These are phyloP conservation scores for Hylia prasina DNA, from an alignment of 2,113 vertebrate genomes.

Conservation along the genomic window DNA sequence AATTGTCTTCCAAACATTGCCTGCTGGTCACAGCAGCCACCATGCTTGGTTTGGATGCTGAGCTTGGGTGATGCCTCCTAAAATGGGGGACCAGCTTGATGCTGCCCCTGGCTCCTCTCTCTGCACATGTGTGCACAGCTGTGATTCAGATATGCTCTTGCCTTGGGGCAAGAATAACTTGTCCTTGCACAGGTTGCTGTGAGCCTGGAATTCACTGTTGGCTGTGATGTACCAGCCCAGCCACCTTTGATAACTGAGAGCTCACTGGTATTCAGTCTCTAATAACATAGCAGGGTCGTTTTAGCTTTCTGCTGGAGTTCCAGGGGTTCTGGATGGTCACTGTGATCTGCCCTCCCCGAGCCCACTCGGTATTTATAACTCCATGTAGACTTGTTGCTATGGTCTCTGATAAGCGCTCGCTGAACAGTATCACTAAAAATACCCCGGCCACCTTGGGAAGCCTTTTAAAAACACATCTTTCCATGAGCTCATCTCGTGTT, in stretches of 20 bases:
- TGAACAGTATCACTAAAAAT: slow-evolving; percentile 67
- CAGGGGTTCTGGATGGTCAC: slow-evolving; percentile 51
- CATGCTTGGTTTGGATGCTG: not conserved
- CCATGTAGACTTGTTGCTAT: slow-evolving; percentile 72
- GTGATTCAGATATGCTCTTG: not conserved
- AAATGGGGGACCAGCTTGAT: not conserved
- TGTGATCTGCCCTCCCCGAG: not conserved
- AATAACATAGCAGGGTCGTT: not conserved
- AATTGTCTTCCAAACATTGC: not conserved
- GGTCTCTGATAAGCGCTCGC: slow-evolving; percentile 58
- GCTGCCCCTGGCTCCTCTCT: not conserved
- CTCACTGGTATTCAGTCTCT: slow-evolving; percentile 12
- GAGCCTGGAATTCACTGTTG: not conserved
- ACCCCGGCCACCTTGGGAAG: slow-evolving; percentile 61
- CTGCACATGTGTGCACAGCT: not conserved
- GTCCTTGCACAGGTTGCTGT: slow-evolving; percentile 13
- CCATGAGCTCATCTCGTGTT: slow-evolving; percentile 63
- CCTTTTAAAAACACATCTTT: slow-evolving; percentile 66
- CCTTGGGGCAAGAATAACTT: not conserved
- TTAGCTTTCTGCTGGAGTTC: slow-evolving; percentile 52
- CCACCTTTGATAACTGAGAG: slow-evolving; percentile 45
- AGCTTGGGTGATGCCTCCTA: not conserved
- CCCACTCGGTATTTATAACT: slow-evolving; percentile 61
- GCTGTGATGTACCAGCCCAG: not conserved
- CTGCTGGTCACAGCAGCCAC: not conserved